Evolutionary conservation across 2,888 invertebrate species (phyloP), one percentile per base, ranked within the genome.

Genomic region (Ormyrus rosae): DNA sequence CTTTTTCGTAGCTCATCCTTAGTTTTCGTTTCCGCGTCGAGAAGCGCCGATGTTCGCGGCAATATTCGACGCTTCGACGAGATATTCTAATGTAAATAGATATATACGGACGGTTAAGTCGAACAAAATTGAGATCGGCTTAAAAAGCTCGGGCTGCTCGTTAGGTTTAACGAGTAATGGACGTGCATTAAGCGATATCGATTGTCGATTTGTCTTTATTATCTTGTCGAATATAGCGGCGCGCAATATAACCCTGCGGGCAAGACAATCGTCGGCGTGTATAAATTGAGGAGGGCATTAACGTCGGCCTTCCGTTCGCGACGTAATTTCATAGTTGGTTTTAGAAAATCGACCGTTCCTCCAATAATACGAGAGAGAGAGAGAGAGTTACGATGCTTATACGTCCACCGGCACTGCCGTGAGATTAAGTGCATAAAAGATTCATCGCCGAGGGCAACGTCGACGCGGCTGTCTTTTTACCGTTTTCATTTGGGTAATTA

Each of bases 121-220:
- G 34, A 4, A 34, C 34, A 4, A 4, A 34, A 34, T 34, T 4
- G 34, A 7, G n/a, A 72, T 63, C 61, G 51, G 2, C 45, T 69
- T 69, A 56, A 61, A 79, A 79, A 53, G 34, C 19, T 11, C 10
- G n/a, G n/a, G 34, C 34, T 19, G 6, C 72, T 75, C 79, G 70
- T 80, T 75, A 75, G 64, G 51, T 70, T 58, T 53, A 71, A 75
- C 74, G 74, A 81, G 58, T 74, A 81, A 81, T 63, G 78, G 74
- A 56, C 19, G 69, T 63, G 51, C 80, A 73, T 77, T 77, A 77
- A 45, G 70, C 73, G 58, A 1, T 67, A 82, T 82, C 76, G 81
- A 79, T 77, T 82, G 73, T 73, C 81, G 60, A 79, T 82, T 82
- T 73, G 65, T 79, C 79, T 82, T 69, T 76, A 70, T 72, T 81